Evolutionary conservation across 2,113 vertebrate genomes (phyloP).

Genomic region (Apteryx mantelli): DNA sequence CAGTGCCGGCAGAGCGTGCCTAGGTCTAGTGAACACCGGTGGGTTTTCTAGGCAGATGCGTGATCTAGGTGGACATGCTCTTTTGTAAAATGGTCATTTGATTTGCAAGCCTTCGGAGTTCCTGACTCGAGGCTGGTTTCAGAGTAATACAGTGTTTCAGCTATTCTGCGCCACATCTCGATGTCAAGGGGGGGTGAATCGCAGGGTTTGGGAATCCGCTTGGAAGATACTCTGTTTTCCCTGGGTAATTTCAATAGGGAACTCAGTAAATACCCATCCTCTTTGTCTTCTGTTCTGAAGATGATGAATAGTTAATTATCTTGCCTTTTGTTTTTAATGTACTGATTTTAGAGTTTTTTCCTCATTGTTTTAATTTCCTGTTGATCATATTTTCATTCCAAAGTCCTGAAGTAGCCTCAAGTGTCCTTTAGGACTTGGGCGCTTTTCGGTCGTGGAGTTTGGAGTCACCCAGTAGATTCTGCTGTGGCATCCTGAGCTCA

Average conservation of each 20-base stretch:
- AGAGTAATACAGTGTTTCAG: not conserved
- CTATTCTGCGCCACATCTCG: not conserved
- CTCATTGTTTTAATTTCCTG: not conserved
- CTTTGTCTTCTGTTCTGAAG: not conserved
- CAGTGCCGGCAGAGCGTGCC: not conserved
- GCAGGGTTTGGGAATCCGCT: rapidly evolving
- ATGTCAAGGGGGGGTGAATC: not conserved
- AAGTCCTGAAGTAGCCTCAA: not conserved
- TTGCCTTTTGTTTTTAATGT: not conserved
- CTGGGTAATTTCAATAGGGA: rapidly evolving
- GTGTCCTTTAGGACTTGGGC: not conserved
- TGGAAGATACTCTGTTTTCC: not conserved
- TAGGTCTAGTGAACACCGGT: not conserved
- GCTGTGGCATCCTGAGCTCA: too few species aligned
- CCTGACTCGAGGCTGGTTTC: not conserved
- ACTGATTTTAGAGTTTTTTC: not conserved
- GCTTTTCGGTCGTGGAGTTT: not conserved
- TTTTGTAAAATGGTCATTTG: not conserved
- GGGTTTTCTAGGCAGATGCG: not conserved
- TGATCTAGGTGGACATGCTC: not conserved
- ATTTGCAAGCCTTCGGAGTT: not conserved
- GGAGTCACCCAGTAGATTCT: too few species aligned
- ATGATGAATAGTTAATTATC: not conserved
- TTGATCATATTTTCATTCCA: not conserved
- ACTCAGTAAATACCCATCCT: not conserved